Evolutionary conservation across 1,140 invertebrate species (phyloP).

Genomic region (Platorchestia sp.): DNA sequence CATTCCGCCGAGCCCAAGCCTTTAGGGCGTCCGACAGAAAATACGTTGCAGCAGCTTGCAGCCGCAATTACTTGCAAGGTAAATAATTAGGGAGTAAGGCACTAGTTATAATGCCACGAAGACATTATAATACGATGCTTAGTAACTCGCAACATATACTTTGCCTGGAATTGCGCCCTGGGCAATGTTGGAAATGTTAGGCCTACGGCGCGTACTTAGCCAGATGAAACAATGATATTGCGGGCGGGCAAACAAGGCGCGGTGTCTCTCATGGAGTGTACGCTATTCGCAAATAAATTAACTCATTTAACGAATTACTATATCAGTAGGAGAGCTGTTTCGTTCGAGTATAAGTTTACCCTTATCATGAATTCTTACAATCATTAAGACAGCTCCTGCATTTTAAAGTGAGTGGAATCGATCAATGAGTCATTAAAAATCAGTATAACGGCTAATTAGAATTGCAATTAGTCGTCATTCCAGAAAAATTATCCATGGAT

Average conservation of each 20-base stretch:
- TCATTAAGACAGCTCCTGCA: too few species aligned
- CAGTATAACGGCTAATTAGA: too few species aligned
- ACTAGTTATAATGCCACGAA: background rate
- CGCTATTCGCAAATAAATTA: background rate
- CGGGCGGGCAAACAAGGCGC: background rate
- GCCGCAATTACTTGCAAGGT: background rate
- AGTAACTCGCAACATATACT: constrained; percentile 1
- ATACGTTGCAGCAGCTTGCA: background rate
- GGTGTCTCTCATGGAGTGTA: background rate
- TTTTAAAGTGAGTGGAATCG: too few species aligned
- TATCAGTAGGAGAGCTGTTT: background rate
- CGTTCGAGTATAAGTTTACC: too few species aligned
- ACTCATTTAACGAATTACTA: background rate
- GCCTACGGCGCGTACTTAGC: background rate
- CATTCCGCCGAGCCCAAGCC: background rate
- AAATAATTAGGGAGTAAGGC: constrained; percentile 41
- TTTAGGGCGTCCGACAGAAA: background rate
- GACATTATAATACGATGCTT: constrained; percentile 34
- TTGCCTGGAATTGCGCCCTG: background rate
- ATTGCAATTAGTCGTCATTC: too few species aligned
- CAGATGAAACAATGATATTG: constrained; percentile 19
- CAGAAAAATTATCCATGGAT: too few species aligned
- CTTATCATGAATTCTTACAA: too few species aligned
- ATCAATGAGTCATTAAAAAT: too few species aligned
- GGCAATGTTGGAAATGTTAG: background rate